Evolutionary conservation across 2,797 vertebrate genomes (phyloP).

Genomic region (Silurus aristotelis): DNA sequence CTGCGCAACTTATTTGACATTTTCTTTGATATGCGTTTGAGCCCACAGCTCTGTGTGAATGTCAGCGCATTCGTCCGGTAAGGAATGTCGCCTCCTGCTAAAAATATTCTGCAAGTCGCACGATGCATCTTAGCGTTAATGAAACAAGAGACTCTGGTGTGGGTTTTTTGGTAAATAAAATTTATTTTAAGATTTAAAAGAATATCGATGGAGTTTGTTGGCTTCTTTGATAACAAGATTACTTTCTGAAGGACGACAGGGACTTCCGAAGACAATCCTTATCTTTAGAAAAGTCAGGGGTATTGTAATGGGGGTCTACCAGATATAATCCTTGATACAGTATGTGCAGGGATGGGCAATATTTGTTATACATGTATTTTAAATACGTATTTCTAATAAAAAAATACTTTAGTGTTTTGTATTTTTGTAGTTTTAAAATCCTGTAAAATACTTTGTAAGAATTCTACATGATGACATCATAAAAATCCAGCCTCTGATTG

Average conservation of each 20-base stretch:
- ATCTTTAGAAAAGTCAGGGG: background rate
- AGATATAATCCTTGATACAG: background rate
- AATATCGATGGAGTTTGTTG: constrained; percentile 21
- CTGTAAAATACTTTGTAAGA: too few species aligned
- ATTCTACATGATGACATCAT: too few species aligned
- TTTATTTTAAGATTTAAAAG: background rate
- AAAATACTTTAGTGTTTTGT: too few species aligned
- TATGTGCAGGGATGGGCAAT: too few species aligned
- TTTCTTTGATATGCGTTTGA: constrained; percentile 39
- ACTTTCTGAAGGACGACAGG: background rate
- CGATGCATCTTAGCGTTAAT: constrained; percentile 1
- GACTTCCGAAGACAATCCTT: background rate
- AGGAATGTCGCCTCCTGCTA: constrained; percentile 19
- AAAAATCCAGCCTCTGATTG: too few species aligned
- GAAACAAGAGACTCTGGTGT: background rate
- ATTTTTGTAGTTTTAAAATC: too few species aligned
- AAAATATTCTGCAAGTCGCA: constrained; percentile 6
- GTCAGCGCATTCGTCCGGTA: constrained; percentile 29
- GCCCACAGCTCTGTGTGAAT: constrained; percentile 30
- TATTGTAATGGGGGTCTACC: background rate
- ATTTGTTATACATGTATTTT: too few species aligned
- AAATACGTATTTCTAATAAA: too few species aligned
- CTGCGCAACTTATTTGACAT: constrained; percentile 36
- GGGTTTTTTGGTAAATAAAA: background rate
- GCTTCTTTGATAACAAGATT: background rate